These are phyloP conservation scores for Simalia tracyae DNA, from an alignment of 2,797 vertebrate genomes.

Conservation along the genomic window DNA sequence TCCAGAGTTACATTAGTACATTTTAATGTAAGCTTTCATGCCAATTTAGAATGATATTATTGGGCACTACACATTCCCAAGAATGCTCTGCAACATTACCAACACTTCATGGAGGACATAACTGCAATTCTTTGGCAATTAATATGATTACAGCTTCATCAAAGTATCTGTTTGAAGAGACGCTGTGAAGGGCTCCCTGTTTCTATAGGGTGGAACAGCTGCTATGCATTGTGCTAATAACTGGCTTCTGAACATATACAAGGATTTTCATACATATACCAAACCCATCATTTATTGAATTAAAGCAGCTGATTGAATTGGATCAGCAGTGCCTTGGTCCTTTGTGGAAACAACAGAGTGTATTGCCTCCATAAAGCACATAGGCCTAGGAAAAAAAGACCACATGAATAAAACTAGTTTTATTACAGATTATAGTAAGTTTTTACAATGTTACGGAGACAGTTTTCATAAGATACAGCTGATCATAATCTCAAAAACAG, in stretches of 20 bases:
- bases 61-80: not conserved
- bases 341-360: not conserved
- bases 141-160: not conserved
- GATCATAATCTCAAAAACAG: constrained; percentile 38
- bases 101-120: too few relatives aligned
- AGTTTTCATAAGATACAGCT: constrained; percentile 9
- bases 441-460: not conserved
- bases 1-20: not conserved
- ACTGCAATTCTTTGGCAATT: not conserved
- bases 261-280: not conserved
- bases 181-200: not conserved
- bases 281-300: not conserved
- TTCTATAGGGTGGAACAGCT: not conserved
- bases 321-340: not conserved
- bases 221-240: not conserved
- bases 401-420: not conserved
- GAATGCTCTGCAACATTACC: not conserved
- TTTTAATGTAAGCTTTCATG: not conserved
- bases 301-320: not conserved
- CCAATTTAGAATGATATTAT: not conserved
- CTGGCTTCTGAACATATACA: not conserved
- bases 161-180: not conserved
- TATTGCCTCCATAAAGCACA: not conserved
- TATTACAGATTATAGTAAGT: constrained; percentile 30
- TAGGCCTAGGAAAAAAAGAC: not conserved